A percentile compares a stretch with the other conserved stretches of the same genome.
Conservation (phyloP, 2,113 vertebrate species). For the Pygoscelis adeliae region DNA sequence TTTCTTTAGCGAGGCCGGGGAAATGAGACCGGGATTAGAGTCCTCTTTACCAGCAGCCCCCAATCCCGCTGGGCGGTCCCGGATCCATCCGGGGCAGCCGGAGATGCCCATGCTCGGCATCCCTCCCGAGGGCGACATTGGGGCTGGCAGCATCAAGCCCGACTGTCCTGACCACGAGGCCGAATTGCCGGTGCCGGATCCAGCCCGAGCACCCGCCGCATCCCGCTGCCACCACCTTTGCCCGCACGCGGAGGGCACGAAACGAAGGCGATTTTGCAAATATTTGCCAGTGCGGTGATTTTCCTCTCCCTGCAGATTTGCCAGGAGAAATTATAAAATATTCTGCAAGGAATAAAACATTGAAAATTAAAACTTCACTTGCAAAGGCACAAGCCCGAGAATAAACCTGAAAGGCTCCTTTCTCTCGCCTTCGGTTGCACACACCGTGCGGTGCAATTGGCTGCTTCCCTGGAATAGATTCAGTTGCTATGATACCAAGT, state of each 20-base stretch:
- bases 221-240: background rate
- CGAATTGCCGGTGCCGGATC: rapidly evolving
- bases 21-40: constrained; percentile 27
- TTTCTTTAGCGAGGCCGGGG: background rate
- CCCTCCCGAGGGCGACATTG: rapidly evolving
- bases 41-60: background rate
- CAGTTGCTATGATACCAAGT: constrained; percentile 73
- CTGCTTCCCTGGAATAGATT: constrained; percentile 55
- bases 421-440: constrained; percentile 39
- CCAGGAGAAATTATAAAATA: background rate
- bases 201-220: rapidly evolving
- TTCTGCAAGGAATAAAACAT: background rate
- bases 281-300: background rate
- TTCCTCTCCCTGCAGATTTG: background rate
- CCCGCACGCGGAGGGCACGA: rapidly evolving
- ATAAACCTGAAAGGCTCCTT: constrained; percentile 53
- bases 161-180: rapidly evolving
- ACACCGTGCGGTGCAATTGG: constrained; percentile 21
- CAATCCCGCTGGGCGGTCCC: background rate
- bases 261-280: rapidly evolving
- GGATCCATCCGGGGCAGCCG: rapidly evolving
- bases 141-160: background rate
- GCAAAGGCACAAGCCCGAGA: background rate
- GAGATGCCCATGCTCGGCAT: rapidly evolving
- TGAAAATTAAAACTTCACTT: constrained; percentile 38